Evolutionary conservation across 2,797 vertebrate genomes (phyloP).

Genomic region (Mustela erminea): DNA sequence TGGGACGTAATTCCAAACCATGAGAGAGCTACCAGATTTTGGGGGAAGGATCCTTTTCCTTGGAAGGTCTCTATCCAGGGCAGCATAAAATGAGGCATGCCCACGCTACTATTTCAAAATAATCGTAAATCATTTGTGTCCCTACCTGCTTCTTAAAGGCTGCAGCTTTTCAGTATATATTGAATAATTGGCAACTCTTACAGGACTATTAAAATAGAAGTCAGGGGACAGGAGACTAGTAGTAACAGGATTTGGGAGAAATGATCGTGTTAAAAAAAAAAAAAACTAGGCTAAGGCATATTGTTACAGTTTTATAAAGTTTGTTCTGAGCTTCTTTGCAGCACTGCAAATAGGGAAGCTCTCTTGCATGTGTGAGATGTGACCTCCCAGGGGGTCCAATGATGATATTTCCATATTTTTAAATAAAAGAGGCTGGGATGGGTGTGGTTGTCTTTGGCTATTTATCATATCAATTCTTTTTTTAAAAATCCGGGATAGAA

Average conservation of each 20-base stretch:
- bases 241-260: background rate
- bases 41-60: background rate
- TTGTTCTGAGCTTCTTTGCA: background rate
- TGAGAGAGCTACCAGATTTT: background rate
- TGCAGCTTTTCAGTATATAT: background rate
- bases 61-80: background rate
- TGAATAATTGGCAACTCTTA: background rate
- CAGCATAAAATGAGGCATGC: background rate
- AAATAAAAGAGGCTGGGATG: background rate
- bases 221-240: background rate
- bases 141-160: background rate
- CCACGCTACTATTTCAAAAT: background rate
- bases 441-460: background rate
- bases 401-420: background rate
- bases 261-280: background rate
- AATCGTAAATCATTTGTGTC: background rate
- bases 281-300: background rate
- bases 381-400: background rate
- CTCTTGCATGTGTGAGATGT: background rate
- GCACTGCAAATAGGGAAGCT: background rate
- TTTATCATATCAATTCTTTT: constrained; percentile 6
- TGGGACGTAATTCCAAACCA: background rate
- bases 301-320: constrained; percentile 1
- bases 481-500: background rate
- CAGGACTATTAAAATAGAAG: constrained; percentile 8